A percentile compares a stretch with the other conserved stretches of the same genome.
These are phyloP conservation scores for Netelia fuscicornis DNA, from an alignment of 2,888 invertebrate genomes.

Conservation along the genomic window DNA sequence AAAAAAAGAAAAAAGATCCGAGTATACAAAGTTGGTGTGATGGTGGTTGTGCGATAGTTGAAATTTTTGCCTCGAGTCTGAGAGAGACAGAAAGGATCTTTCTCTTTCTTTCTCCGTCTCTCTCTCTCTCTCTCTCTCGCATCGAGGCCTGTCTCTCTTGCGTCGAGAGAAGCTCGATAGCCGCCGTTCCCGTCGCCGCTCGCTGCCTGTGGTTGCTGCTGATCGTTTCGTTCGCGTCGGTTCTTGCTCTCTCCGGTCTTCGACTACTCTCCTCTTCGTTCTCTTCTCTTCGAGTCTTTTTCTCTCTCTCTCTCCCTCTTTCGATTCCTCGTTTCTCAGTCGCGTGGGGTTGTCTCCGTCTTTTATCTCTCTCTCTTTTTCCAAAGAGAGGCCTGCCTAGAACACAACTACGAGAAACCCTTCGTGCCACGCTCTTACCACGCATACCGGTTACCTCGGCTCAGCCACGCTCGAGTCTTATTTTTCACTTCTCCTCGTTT, in stretches of 20 bases:
- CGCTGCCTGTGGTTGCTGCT: slow-evolving; percentile 57
- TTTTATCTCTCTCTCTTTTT: slow-evolving; percentile 30
- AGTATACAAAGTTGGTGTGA: slow-evolving; percentile 43
- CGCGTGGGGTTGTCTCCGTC: slow-evolving; percentile 47
- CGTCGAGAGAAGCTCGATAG: slow-evolving; percentile 70
- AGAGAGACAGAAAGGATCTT: slow-evolving; percentile 31
- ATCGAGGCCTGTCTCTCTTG: slow-evolving; percentile 30
- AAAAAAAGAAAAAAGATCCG: slow-evolving; percentile 30
- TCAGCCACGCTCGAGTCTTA: slow-evolving; percentile 55
- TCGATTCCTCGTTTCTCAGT: slow-evolving; percentile 31
- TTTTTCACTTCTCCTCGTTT: slow-evolving; percentile 20
- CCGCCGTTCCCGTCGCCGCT: slow-evolving; percentile 68
- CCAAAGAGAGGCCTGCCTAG: background rate
- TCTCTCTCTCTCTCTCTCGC: slow-evolving; percentile 12
- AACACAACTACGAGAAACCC: background rate
- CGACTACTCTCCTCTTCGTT: slow-evolving; percentile 31
- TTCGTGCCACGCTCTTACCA: slow-evolving; percentile 51
- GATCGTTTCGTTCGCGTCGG: slow-evolving; percentile 72
- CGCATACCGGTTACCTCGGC: slow-evolving; percentile 70
- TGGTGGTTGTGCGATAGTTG: slow-evolving; percentile 41
- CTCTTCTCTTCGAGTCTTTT: slow-evolving; percentile 64
- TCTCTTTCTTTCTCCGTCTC: slow-evolving; percentile 24
- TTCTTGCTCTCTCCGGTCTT: slow-evolving; percentile 59
- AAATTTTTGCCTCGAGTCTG: slow-evolving; percentile 30
- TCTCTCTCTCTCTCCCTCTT: slow-evolving; percentile 35